Conservation (phyloP, 2,797 vertebrate genomes). For the Tenualosa ilisha region DNA sequence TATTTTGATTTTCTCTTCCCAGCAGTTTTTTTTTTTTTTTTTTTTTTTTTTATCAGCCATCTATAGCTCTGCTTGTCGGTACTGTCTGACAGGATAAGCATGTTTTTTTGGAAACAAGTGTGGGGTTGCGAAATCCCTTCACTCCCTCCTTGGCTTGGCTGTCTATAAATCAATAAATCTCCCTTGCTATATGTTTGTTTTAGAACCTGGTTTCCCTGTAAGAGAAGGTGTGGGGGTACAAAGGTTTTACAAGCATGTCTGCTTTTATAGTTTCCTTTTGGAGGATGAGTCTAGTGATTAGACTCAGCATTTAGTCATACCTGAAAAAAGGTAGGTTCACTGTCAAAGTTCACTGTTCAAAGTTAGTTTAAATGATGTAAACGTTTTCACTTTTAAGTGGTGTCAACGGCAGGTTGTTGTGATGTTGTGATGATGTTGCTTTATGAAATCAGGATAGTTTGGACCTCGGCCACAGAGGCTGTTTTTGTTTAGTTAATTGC, state of each 20-base stretch:
- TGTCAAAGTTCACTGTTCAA: background rate
- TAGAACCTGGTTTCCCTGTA: background rate
- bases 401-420: background rate
- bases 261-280: background rate
- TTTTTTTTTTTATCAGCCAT: background rate
- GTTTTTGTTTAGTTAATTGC: constrained; percentile 30
- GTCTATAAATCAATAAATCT: constrained; percentile 21
- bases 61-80: background rate
- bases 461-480: background rate
- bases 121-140: background rate
- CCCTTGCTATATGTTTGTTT: background rate
- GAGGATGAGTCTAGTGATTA: background rate
- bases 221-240: constrained; percentile 14
- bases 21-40: background rate
- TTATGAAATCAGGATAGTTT: background rate
- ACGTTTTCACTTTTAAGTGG: background rate
- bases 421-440: background rate
- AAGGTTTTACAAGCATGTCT: background rate
- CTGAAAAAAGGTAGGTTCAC: background rate
- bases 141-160: background rate
- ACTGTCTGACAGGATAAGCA: constrained; percentile 17
- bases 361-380: background rate
- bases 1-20: background rate
- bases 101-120: constrained; percentile 4
- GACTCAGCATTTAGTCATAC: background rate